These are phyloP conservation scores for Zaprionus davidi DNA, from an alignment of 1,140 invertebrate genomes.

Conservation along the genomic window DNA sequence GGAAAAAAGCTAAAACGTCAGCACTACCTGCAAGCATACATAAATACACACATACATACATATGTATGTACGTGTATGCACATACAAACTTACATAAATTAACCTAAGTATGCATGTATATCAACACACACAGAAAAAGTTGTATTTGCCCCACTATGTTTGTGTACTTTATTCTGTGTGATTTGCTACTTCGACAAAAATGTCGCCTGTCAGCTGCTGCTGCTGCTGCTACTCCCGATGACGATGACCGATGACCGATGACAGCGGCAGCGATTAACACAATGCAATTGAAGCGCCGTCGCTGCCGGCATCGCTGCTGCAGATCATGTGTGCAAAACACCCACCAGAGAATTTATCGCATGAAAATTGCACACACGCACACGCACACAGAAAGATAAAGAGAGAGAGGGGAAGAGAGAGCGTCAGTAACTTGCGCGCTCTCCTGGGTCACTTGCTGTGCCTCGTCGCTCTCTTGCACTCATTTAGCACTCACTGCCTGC, in stretches of 20 bases:
- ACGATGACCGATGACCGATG: conserved; percentile 17
- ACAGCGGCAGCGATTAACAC: conserved; percentile 39
- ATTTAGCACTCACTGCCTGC: background rate
- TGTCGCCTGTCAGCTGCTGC: conserved; percentile 34
- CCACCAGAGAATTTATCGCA: conserved; percentile 14
- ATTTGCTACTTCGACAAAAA: conserved; percentile 10
- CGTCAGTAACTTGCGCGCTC: background rate
- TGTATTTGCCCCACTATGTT: background rate
- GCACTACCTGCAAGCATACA: too few species aligned
- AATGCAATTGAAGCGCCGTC: conserved; percentile 36
- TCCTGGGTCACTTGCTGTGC: background rate
- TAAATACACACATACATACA: background rate
- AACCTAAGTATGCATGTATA: background rate
- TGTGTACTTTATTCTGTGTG: conserved; percentile 10
- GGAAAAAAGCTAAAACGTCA: too few species aligned
- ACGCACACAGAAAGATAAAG: background rate
- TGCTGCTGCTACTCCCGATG: background rate
- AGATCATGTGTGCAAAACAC: conserved; percentile 37
- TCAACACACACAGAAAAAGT: background rate
- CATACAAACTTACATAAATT: background rate
- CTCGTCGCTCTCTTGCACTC: too few species aligned
- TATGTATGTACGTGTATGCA: background rate
- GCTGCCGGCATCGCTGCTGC: conserved; percentile 1
- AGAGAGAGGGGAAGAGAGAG: background rate
- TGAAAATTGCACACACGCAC: background rate